phyloP scores from a whole-genome alignment of 2,888 invertebrate species.

The Sericinus montela region DNA sequence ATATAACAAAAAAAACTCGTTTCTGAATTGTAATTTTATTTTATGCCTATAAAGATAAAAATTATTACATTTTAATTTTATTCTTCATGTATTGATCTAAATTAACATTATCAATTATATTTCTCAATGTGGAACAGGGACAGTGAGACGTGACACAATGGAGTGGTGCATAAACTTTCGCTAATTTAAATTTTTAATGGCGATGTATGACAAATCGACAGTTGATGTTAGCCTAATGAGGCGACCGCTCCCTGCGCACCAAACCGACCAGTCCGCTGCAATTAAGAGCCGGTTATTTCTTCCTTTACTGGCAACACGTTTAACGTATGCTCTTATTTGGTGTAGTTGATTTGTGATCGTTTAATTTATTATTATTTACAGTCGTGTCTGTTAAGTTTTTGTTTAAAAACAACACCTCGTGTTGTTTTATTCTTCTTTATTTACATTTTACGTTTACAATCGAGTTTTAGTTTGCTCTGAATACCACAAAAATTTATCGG shows the following conservation, averaged over 20 bases:
- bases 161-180: conserved; percentile 29
- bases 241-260: conserved; percentile 25
- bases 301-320: conserved; percentile 3
- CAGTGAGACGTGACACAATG: conserved; percentile 27
- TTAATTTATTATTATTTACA: conserved; percentile 3
- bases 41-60: not conserved
- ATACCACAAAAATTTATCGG: too few species aligned
- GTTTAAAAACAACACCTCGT: not conserved
- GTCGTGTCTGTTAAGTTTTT: conserved; percentile 1
- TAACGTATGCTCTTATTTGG: conserved; percentile 8
- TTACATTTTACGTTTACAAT: too few species aligned
- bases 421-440: not conserved
- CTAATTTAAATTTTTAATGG: conserved; percentile 36
- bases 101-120: conserved; percentile 15
- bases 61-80: not conserved
- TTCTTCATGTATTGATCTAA: conserved; percentile 7
- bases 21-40: conserved; percentile 8
- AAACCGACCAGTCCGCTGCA: not conserved
- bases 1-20: conserved; percentile 15
- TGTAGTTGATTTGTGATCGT: conserved; percentile 13
- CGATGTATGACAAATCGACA: conserved; percentile 24
- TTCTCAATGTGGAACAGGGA: conserved; percentile 20
- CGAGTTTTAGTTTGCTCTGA: too few species aligned
- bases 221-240: conserved; percentile 28
- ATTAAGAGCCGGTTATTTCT: conserved; percentile 13